These are phyloP conservation scores for Melospiza georgiana DNA, from an alignment of 2,113 vertebrate species.

Conservation along the genomic window DNA sequence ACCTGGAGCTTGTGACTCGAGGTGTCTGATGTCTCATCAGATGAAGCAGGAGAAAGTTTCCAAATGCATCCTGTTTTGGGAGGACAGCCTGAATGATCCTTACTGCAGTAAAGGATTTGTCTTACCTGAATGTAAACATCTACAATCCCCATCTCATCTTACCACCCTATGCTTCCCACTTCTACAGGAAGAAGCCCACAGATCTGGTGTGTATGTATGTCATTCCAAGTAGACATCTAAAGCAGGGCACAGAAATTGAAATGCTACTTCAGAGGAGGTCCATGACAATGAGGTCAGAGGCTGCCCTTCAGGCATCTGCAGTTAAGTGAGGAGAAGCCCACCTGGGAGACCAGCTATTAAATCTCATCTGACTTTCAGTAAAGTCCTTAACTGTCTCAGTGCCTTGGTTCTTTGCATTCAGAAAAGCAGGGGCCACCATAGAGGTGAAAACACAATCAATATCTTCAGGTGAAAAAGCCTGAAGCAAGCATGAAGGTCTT, in stretches of 20 bases:
- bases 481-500: not conserved
- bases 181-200: not conserved
- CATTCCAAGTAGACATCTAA: not conserved
- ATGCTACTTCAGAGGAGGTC: not conserved
- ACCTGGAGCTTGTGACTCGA: constrained; percentile 19
- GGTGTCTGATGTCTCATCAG: not conserved
- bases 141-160: not conserved
- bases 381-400: not conserved
- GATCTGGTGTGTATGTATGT: not conserved
- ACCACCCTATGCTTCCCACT: not conserved
- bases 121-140: not conserved
- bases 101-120: not conserved
- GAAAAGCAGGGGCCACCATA: not conserved
- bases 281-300: not conserved
- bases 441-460: not conserved
- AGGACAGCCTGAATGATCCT: not conserved
- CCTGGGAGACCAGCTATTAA: not conserved
- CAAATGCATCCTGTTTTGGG: not conserved
- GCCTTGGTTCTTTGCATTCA: not conserved
- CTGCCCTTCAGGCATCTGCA: not conserved
- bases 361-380: not conserved
- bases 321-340: not conserved
- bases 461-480: constrained; percentile 15
- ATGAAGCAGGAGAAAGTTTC: not conserved
- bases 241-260: not conserved